A percentile compares a stretch with the other conserved stretches of the same genome.
Conservation (phyloP, 2,113 vertebrate genomes). For the Paramisgurnus dabryanus region DNA sequence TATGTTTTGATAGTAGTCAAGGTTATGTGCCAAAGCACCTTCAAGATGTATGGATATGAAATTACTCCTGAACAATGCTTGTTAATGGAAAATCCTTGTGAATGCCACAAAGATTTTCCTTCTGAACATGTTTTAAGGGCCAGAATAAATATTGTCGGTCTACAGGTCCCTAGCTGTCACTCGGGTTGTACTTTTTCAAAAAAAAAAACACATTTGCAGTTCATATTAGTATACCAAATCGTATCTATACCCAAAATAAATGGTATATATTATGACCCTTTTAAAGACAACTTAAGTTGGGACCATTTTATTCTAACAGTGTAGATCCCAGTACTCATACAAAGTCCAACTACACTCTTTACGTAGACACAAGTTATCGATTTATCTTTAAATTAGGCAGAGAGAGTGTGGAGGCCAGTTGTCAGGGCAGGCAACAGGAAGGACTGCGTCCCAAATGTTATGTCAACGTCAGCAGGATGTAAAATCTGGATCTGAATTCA, state of each 20-base stretch:
- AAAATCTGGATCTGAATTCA: conserved; percentile 20
- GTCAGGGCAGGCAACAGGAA: conserved; percentile 13
- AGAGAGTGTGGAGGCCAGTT: conserved; percentile 10
- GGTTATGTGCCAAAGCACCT: not conserved
- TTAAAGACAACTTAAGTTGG: no score
- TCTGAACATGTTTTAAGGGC: not conserved
- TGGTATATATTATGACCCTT: no score
- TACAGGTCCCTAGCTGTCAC: not conserved
- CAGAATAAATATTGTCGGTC: conserved; percentile 1
- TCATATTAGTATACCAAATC: no score
- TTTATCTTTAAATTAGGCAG: conserved; percentile 22
- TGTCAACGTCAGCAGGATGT: conserved; percentile 41
- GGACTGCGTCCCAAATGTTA: conserved; percentile 1
- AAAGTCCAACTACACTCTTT: not conserved
- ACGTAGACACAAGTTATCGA: conserved; percentile 5
- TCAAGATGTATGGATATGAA: conserved; percentile 10
- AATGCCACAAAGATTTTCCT: not conserved
- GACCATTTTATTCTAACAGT: no score
- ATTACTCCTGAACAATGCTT: not conserved
- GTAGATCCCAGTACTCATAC: no score
- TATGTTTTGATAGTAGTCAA: conserved; percentile 13
- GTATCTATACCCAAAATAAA: no score
- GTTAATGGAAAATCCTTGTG: not conserved
- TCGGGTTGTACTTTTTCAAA: no score
- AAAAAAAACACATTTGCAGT: no score